Evolutionary conservation across 2,888 invertebrate species (phyloP), one percentile per base, ranked within the genome.

Genomic region (Chaetoderma sp.): DNA sequence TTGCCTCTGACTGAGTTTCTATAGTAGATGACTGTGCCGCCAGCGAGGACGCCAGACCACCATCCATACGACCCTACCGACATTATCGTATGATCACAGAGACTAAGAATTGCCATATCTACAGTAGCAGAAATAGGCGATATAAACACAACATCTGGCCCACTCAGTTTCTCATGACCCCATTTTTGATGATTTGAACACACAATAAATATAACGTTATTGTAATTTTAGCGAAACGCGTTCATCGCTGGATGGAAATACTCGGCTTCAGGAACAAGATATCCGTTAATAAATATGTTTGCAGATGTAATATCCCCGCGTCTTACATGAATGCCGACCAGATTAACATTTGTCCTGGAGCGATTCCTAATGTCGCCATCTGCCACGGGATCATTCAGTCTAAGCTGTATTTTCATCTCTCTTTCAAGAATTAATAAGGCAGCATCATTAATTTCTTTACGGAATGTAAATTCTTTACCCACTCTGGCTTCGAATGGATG

Each of bases 41-140:
- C 79, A 10, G 78, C 67, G 23, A 83, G 58, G 68, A 78, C 82
- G 6, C 76, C 82, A 10, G 77, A 75, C 83, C 82, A 83, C 77
- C 80, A 83, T 0, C 82, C 82, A 65, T 75, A 83, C 4, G 81
- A 76, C 4, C 82, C 82, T 47, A 77, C 65, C n/a, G 81, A 79
- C 2, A 83, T 71, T 32, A 90, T 88, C 33, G 88, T 87, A 76
- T 90, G 89, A 30, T 76, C 73, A 63, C 77, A 73, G 4, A 60
- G 50, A 6, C 77, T 64, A 50, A 79, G 63, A 5, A 75, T 49
- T 2, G 74, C 75, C 59, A 78, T 49, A 47, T 78, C 78, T 4
- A 63, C 65, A 13, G 63, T 71, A 0, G 65, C 56, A 23, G 50
- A 52, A 72, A 61, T 23, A 72, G 70, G 16, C 1, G 36, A 36